These are phyloP conservation scores for Temnothorax unifasciatus DNA, from an alignment of 2,888 invertebrate genomes.

Conservation along the genomic window DNA sequence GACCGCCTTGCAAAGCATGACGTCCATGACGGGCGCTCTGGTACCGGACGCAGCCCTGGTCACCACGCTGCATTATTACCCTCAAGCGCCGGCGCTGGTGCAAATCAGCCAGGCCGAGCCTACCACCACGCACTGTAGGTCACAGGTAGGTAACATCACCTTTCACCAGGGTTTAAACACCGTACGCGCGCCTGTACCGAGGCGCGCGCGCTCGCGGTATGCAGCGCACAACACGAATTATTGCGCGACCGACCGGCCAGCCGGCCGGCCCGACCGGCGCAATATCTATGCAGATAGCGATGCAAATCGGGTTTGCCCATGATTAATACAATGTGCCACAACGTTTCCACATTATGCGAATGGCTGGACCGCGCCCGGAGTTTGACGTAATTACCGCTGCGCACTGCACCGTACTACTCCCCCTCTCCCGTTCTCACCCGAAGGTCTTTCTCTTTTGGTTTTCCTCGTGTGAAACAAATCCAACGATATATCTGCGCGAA, in stretches of 20 bases:
- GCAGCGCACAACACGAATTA: slow-evolving; percentile 52
- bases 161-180: slow-evolving; percentile 32
- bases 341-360: slow-evolving; percentile 76
- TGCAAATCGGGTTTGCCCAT: slow-evolving; percentile 74
- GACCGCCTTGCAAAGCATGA: slow-evolving; percentile 82
- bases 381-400: slow-evolving; percentile 70
- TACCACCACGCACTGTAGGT: slow-evolving; percentile 79
- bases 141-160: slow-evolving; percentile 78
- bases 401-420: slow-evolving; percentile 19
- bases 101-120: slow-evolving; percentile 84
- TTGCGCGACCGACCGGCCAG: slow-evolving; percentile 50
- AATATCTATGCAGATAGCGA: slow-evolving; percentile 76
- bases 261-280: slow-evolving; percentile 51
- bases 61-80: slow-evolving; percentile 84
- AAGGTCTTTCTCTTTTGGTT: slow-evolving; percentile 48
- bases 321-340: slow-evolving; percentile 76
- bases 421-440: background rate
- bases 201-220: background rate
- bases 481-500: background rate
- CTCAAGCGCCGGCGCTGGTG: slow-evolving; percentile 83
- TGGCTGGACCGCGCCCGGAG: slow-evolving; percentile 68
- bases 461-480: slow-evolving; percentile 15
- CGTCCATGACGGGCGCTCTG: slow-evolving; percentile 82
- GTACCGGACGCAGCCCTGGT: slow-evolving; percentile 83
- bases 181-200: background rate